Conservation (phyloP, 2,113 vertebrate species). For the Strix uralensis region DNA sequence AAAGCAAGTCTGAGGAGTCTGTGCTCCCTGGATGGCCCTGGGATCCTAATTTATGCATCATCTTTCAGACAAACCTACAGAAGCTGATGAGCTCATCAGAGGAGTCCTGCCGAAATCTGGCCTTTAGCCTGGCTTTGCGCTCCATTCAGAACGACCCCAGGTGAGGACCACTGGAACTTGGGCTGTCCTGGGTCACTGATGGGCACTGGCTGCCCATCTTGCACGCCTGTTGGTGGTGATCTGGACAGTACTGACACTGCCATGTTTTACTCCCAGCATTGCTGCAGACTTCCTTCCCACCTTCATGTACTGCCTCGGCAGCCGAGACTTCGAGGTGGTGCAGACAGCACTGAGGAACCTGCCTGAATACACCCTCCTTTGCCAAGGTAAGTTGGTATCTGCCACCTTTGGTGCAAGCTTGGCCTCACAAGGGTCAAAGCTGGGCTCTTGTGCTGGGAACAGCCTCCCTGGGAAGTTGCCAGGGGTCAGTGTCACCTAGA, state of each 20-base stretch:
- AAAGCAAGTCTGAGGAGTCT: background rate
- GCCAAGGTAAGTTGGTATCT: conserved; percentile 80
- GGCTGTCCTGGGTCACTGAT: background rate
- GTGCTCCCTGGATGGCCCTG: background rate
- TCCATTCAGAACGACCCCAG: conserved; percentile 93
- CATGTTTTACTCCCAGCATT: conserved; percentile 70
- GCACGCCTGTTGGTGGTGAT: background rate
- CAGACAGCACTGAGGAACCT: conserved; percentile 94
- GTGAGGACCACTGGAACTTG: conserved; percentile 54
- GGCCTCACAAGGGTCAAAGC: background rate
- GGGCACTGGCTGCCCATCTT: background rate
- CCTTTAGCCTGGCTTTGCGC: conserved; percentile 91
- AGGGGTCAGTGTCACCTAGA: background rate
- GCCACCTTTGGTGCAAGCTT: background rate
- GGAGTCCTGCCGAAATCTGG: conserved; percentile 91
- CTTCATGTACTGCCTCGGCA: conserved; percentile 96
- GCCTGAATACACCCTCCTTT: conserved; percentile 94
- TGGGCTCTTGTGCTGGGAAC: background rate
- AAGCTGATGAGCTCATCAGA: conserved; percentile 91
- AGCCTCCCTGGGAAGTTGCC: background rate
- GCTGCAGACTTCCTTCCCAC: conserved; percentile 94
- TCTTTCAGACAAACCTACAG: conserved; percentile 88
- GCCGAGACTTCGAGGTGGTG: conserved; percentile 92
- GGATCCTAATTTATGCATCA: background rate
- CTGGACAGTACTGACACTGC: background rate